Conservation (phyloP, 2,113 vertebrate genomes). For the Uria lomvia region DNA sequence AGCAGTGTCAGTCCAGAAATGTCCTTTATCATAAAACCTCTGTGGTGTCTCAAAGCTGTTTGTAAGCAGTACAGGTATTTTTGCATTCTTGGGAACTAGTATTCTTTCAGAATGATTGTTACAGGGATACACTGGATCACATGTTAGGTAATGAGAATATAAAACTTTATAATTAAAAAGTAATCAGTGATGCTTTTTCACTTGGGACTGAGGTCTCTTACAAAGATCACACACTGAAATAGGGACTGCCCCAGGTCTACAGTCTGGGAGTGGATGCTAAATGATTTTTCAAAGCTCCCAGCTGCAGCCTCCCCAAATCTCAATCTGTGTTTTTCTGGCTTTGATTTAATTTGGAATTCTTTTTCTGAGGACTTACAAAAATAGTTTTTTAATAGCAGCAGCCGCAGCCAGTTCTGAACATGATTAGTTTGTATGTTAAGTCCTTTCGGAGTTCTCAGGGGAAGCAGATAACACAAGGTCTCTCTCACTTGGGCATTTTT, state of each 20-base stretch:
- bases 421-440: conserved; percentile 42
- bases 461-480: conserved; percentile 43
- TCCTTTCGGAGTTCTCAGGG: conserved; percentile 42
- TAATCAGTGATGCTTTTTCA: background rate
- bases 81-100: background rate
- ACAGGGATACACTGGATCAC: background rate
- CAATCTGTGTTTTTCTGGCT: conserved; percentile 1
- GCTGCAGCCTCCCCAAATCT: background rate
- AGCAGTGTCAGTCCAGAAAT: background rate
- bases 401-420: background rate
- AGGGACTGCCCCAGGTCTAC: background rate
- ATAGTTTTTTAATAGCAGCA: conserved; percentile 52
- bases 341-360: conserved; percentile 7
- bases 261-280: background rate
- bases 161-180: background rate
- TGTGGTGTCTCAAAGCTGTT: background rate
- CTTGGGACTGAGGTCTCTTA: background rate
- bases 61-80: background rate
- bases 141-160: background rate
- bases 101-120: background rate
- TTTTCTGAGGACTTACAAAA: conserved; percentile 31
- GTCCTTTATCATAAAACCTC: background rate
- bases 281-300: background rate
- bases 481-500: conserved; percentile 41
- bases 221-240: background rate